Percentiles rank a stretch among this genome's conserved stretches.
phyloP scores from a whole-genome alignment of 2,888 invertebrate genomes.

The Metalampra italica region DNA sequence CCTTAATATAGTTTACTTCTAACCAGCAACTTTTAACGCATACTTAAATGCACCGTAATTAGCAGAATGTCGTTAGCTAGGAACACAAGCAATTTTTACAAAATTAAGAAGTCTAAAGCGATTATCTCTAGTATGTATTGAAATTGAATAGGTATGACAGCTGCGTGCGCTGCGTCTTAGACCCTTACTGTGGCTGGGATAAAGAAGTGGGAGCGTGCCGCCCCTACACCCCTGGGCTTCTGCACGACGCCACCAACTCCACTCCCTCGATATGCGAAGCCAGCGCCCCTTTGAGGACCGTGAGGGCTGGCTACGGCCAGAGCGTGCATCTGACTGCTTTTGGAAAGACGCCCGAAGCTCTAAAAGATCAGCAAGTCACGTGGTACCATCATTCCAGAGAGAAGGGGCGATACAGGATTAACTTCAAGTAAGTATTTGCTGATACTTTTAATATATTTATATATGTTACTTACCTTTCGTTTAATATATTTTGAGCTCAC shows the following conservation, averaged over 20 bases:
- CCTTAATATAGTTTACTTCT: too few species aligned
- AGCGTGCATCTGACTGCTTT: conserved; percentile 80
- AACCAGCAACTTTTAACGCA: too few species aligned
- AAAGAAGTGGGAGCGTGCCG: conserved; percentile 78
- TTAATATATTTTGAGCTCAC: too few species aligned
- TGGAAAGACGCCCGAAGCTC: conserved; percentile 68
- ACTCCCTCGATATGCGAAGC: conserved; percentile 79
- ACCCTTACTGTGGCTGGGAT: conserved; percentile 86
- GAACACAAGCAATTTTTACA: too few species aligned
- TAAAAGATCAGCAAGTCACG: conserved; percentile 64
- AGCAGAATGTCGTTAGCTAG: too few species aligned
- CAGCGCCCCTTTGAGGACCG: conserved; percentile 74
- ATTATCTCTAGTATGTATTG: too few species aligned
- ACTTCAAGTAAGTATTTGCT: conserved; percentile 69
- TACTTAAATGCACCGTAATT: too few species aligned
- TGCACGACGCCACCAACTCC: conserved; percentile 80
- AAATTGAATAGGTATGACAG: conserved; percentile 69
- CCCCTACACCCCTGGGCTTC: conserved; percentile 75
- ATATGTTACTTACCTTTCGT: too few species aligned
- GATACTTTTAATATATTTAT: too few species aligned
- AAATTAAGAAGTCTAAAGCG: too few species aligned
- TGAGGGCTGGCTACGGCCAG: conserved; percentile 80
- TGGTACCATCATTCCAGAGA: conserved; percentile 78
- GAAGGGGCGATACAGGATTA: conserved; percentile 74
- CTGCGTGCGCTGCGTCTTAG: conserved; percentile 81